phyloP scores from a whole-genome alignment of 2,888 invertebrate species.

The Spodoptera exigua region DNA sequence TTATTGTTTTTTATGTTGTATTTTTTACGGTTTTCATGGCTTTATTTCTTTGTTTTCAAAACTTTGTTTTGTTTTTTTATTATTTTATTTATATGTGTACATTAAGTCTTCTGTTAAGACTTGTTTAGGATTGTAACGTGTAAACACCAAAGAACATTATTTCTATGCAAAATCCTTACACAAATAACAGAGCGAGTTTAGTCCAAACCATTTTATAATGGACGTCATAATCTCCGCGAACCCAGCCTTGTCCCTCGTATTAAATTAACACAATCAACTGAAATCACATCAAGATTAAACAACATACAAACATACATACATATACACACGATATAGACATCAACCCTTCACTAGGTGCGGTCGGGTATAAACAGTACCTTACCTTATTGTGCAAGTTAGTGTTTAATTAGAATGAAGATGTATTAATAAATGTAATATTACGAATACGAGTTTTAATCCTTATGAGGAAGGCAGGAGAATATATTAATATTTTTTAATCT shows the following conservation, averaged over 20 bases:
- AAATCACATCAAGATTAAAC: constrained; percentile 40
- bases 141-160: too few relatives aligned
- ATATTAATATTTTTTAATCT: too few relatives aligned
- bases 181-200: too few relatives aligned
- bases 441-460: neutral
- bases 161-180: too few relatives aligned
- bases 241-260: constrained; percentile 16
- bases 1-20: too few relatives aligned
- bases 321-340: constrained; percentile 24
- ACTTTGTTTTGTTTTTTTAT: too few relatives aligned
- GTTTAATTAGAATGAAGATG: constrained; percentile 18
- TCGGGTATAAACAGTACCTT: constrained; percentile 30
- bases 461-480: too few relatives aligned
- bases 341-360: constrained; percentile 35
- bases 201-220: constrained; percentile 12
- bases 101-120: too few relatives aligned
- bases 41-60: too few relatives aligned
- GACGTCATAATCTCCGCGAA: constrained; percentile 9
- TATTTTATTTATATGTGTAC: too few relatives aligned
- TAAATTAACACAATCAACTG: constrained; percentile 44
- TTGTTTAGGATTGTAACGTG: too few relatives aligned
- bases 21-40: too few relatives aligned
- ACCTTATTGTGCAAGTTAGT: constrained; percentile 27
- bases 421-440: constrained; percentile 10
- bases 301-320: constrained; percentile 11